phyloP scores from a whole-genome alignment of 1,140 invertebrate species.

The Procambarus clarkii region DNA sequence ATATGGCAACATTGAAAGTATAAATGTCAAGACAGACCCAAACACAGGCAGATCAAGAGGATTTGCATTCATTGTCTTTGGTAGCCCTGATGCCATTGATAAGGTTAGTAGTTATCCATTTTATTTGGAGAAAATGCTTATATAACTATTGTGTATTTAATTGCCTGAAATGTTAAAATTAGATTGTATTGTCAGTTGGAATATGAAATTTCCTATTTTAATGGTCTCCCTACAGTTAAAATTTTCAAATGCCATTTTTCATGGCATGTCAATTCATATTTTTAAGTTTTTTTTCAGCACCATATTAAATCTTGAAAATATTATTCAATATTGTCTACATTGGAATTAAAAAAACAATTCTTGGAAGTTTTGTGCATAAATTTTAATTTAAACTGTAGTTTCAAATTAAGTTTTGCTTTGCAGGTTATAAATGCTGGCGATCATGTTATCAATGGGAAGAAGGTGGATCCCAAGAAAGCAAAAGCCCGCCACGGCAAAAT shows the following conservation, averaged over 20 bases:
- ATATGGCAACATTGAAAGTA: constrained; percentile 93
- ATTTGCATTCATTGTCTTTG: constrained; percentile 97
- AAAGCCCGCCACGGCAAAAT: constrained; percentile 95
- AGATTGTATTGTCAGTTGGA: too few relatives aligned
- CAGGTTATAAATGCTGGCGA: constrained; percentile 85
- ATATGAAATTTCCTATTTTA: too few relatives aligned
- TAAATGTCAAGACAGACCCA: constrained; percentile 95
- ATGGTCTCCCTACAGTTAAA: too few relatives aligned
- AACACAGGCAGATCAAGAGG: constrained; percentile 92
- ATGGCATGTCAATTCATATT: too few relatives aligned
- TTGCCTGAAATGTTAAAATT: too few relatives aligned
- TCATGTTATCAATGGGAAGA: constrained; percentile 94
- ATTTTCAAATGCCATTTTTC: too few relatives aligned
- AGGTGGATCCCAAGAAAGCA: constrained; percentile 96
- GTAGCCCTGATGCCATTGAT: constrained; percentile 89
- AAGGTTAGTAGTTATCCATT: constrained; percentile 81
- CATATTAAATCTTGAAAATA: too few relatives aligned
- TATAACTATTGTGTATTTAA: too few relatives aligned
- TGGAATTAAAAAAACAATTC: too few relatives aligned
- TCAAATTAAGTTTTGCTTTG: neutral
- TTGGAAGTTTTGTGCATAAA: too few relatives aligned
- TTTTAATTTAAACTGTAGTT: neutral
- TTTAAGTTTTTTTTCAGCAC: too few relatives aligned
- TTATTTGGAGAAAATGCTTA: neutral
- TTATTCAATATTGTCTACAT: too few relatives aligned